Conservation (phyloP, 1,140 invertebrate genomes). For the Antheraea pernyi region DNA sequence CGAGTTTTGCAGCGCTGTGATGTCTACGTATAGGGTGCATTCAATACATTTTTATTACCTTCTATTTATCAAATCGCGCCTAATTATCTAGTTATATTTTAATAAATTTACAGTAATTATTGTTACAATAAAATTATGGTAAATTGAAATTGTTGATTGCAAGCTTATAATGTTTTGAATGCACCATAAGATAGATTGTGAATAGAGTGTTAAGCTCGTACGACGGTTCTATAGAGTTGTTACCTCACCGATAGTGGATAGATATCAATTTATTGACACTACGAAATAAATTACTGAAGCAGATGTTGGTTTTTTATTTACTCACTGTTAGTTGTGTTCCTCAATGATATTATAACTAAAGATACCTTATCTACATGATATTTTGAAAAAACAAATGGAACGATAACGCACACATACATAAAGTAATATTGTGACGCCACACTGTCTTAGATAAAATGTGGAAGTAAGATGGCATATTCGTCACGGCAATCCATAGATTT, state of each 20-base stretch:
- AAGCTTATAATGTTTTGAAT: slow-evolving; percentile 36
- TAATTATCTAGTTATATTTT: background rate
- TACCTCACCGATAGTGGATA: slow-evolving; percentile 77
- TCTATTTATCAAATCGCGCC: too few relatives aligned
- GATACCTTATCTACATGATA: too few relatives aligned
- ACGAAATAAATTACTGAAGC: slow-evolving; percentile 63
- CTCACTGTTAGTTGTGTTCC: too few relatives aligned
- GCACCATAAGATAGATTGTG: slow-evolving; percentile 58
- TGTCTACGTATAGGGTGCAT: slow-evolving; percentile 28
- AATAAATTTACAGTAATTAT: background rate
- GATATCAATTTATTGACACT: slow-evolving; percentile 72
- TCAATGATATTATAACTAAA: too few relatives aligned
- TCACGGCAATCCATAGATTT: too few relatives aligned
- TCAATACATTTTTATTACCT: slow-evolving; percentile 20
- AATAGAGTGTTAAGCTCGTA: slow-evolving; percentile 59
- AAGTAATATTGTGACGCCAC: too few relatives aligned
- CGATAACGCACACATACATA: too few relatives aligned
- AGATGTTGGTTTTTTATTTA: background rate
- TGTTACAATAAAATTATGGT: background rate
- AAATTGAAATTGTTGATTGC: background rate
- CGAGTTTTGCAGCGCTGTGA: slow-evolving; percentile 26
- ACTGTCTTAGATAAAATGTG: too few relatives aligned
- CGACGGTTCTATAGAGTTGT: slow-evolving; percentile 69
- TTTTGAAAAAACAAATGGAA: too few relatives aligned
- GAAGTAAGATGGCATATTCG: too few relatives aligned